A percentile compares a stretch with the other conserved stretches of the same genome.
Evolutionary conservation across 2,113 vertebrate genomes (phyloP).

Genomic region (Heloderma charlesbogerti): DNA sequence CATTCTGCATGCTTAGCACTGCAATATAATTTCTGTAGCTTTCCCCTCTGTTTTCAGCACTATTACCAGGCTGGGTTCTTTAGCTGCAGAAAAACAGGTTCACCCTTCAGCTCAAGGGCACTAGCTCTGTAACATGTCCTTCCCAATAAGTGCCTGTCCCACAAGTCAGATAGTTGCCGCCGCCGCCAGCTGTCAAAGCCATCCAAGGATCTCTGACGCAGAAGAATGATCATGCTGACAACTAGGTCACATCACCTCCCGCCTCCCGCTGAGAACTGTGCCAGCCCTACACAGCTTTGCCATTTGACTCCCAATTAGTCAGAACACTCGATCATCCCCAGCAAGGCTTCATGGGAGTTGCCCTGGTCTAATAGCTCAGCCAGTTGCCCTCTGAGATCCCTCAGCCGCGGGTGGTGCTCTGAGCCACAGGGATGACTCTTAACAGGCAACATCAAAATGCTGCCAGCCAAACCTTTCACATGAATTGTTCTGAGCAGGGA

Average conservation of each 20-base stretch:
- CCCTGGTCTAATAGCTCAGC: accelerated
- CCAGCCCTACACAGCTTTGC: background rate
- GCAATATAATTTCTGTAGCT: too few relatives aligned
- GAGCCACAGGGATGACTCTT: accelerated
- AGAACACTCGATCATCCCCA: accelerated
- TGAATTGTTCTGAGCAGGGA: accelerated
- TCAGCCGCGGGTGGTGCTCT: background rate
- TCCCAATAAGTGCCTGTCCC: background rate
- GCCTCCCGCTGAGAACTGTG: constrained; percentile 52
- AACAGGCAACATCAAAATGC: accelerated
- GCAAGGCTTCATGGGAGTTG: background rate
- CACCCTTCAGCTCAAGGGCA: background rate
- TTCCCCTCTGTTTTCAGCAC: background rate
- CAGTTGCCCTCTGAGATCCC: accelerated
- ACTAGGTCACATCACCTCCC: constrained; percentile 61
- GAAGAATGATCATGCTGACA: constrained; percentile 57
- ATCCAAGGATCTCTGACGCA: constrained; percentile 17
- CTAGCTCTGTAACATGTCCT: background rate
- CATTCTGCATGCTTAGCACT: background rate
- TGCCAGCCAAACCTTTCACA: background rate
- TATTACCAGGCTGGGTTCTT: accelerated
- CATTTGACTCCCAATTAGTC: background rate
- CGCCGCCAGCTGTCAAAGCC: constrained; percentile 52
- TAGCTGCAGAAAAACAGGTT: background rate
- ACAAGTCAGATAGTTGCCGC: constrained; percentile 2